A percentile compares a stretch with the other conserved stretches of the same genome.
These are phyloP conservation scores for Chromoteleia sp. DNA, from an alignment of 2,888 invertebrate genomes.

Conservation along the genomic window DNA sequence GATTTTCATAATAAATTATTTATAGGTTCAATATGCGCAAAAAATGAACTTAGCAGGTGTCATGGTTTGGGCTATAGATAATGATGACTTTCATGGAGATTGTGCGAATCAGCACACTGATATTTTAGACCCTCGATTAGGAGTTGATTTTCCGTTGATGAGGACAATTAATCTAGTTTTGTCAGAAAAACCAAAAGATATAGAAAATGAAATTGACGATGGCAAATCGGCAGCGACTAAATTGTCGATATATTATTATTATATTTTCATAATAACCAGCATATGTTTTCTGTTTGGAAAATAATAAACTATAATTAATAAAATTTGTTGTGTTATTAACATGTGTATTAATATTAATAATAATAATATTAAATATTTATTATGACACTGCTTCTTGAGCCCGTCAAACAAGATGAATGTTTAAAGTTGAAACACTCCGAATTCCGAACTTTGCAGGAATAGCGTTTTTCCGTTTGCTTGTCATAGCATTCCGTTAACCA, in stretches of 20 bases:
- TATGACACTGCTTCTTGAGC: no score
- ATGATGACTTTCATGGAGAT: slow-evolving; percentile 92
- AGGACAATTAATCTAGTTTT: slow-evolving; percentile 90
- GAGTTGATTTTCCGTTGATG: slow-evolving; percentile 89
- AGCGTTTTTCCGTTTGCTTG: no score
- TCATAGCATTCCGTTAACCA: no score
- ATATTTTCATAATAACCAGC: slow-evolving; percentile 6
- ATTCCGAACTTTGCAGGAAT: no score
- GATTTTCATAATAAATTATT: neutral
- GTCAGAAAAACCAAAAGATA: slow-evolving; percentile 85
- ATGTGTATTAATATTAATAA: no score
- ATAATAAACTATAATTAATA: neutral
- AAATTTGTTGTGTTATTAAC: no score
- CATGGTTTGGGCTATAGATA: slow-evolving; percentile 96
- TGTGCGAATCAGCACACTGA: slow-evolving; percentile 84
- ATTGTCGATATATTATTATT: slow-evolving; percentile 19
- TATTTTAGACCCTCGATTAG: slow-evolving; percentile 64
- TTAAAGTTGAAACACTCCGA: no score
- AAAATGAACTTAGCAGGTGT: slow-evolving; percentile 88
- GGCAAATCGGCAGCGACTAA: slow-evolving; percentile 11
- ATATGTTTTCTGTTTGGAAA: slow-evolving; percentile 8
- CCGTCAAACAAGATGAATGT: no score
- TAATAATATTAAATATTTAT: no score
- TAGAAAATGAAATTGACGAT: slow-evolving; percentile 33
- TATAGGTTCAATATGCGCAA: slow-evolving; percentile 75